Percentiles rank a stretch among this genome's conserved stretches.
phyloP scores from a whole-genome alignment of 2,797 vertebrate species.

The Coilia nasus region DNA sequence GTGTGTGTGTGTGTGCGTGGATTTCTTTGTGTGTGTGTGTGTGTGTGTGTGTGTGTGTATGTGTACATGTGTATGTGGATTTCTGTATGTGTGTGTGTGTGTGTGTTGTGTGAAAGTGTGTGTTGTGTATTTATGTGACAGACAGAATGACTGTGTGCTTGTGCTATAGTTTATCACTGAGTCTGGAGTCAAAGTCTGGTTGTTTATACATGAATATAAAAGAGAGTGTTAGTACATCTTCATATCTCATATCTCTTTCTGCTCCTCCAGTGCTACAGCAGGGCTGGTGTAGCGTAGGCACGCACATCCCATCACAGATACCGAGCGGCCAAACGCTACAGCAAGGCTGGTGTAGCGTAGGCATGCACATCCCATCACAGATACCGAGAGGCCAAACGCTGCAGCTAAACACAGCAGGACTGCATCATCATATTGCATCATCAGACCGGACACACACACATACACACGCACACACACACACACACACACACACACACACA shows the following conservation, averaged over 20 bases:
- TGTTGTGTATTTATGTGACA: too few relatives aligned
- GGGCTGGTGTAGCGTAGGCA: not conserved
- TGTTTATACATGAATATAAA: conserved; percentile 5
- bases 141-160: too few relatives aligned
- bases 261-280: not conserved
- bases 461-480: not conserved
- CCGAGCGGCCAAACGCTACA: not conserved
- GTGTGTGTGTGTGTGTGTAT: not conserved
- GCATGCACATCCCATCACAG: conserved; percentile 27
- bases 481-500: conserved; percentile 25
- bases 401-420: not conserved
- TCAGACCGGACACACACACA: too few relatives aligned
- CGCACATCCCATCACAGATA: not conserved
- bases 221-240: not conserved
- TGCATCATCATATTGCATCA: not conserved
- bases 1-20: not conserved
- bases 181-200: too few relatives aligned
- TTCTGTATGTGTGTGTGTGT: not conserved
- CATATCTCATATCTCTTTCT: not conserved
- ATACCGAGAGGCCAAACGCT: not conserved
- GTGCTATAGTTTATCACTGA: too few relatives aligned
- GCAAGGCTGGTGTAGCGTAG: conserved; percentile 23
- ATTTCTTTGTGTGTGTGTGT: not conserved
- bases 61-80: not conserved
- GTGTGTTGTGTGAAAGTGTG: not conserved